These are phyloP conservation scores for Seira ritae DNA, from an alignment of 2,888 invertebrate genomes.

Conservation along the genomic window DNA sequence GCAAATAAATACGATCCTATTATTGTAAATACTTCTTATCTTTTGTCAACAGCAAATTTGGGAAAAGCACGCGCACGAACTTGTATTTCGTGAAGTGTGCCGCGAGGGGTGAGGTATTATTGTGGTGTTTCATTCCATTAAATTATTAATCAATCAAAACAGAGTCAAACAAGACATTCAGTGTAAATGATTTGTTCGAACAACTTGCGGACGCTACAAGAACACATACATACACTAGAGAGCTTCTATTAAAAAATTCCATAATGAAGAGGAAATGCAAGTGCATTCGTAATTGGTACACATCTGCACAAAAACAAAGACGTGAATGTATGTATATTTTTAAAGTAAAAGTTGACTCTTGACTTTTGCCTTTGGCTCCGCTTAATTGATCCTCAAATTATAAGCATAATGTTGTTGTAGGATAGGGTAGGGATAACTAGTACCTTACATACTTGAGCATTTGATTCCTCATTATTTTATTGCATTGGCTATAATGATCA, in stretches of 20 bases:
- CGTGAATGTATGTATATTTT: no score
- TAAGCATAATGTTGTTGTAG: no score
- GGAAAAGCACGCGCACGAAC: neutral
- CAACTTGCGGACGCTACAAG: conserved; percentile 1
- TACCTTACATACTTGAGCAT: no score
- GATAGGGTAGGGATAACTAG: no score
- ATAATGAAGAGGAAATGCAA: neutral
- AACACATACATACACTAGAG: no score
- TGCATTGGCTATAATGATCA: neutral
- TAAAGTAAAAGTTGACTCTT: neutral
- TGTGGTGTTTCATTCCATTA: conserved; percentile 1
- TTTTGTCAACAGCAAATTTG: neutral
- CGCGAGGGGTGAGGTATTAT: neutral
- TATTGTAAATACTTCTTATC: neutral
- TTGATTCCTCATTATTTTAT: neutral
- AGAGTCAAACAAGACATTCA: neutral
- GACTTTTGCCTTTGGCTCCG: neutral
- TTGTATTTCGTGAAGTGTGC: neutral
- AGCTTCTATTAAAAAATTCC: no score
- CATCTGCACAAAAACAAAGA: neutral
- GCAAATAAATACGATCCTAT: neutral
- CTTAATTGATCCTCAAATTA: neutral
- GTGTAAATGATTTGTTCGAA: conserved; percentile 19
- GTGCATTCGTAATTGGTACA: neutral
- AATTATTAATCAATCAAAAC: conserved; percentile 35